A percentile compares a stretch with the other conserved stretches of the same genome.
These are phyloP conservation scores for Acanthosoma haemorrhoidale DNA, from an alignment of 2,888 invertebrate species.

Conservation along the genomic window DNA sequence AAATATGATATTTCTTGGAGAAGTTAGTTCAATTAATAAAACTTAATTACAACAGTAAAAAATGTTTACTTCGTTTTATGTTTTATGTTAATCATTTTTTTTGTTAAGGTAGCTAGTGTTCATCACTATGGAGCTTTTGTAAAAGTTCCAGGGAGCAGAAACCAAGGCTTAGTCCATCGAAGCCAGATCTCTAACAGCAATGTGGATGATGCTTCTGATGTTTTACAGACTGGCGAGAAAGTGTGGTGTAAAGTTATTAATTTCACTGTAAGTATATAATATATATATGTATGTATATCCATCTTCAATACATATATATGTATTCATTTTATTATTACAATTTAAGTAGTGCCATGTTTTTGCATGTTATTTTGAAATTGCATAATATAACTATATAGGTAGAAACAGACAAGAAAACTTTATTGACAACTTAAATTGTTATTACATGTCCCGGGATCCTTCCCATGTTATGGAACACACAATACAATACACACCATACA, in stretches of 20 bases:
- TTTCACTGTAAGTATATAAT: constrained; percentile 39
- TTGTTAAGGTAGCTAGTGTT: constrained; percentile 44
- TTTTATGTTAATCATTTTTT: background rate
- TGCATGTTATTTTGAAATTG: background rate
- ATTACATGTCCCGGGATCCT: too few species aligned
- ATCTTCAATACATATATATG: background rate
- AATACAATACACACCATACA: too few species aligned
- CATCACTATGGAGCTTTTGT: constrained; percentile 49
- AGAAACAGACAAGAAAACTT: background rate
- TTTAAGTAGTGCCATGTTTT: background rate
- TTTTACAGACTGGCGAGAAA: constrained; percentile 47
- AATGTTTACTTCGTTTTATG: background rate
- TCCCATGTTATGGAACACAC: too few species aligned
- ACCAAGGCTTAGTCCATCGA: constrained; percentile 47
- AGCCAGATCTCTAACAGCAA: constrained; percentile 45
- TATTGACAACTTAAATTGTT: too few species aligned
- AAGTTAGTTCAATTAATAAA: too few species aligned
- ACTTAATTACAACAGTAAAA: background rate
- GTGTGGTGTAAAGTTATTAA: constrained; percentile 49
- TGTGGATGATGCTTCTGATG: constrained; percentile 47
- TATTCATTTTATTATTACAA: background rate
- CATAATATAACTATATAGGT: background rate
- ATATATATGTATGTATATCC: background rate
- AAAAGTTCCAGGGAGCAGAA: constrained; percentile 46
- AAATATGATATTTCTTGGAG: constrained; percentile 47